A percentile compares a stretch with the other conserved stretches of the same genome.
These are phyloP conservation scores for Lasius fuliginosus DNA, from an alignment of 2,888 invertebrate genomes.

Conservation along the genomic window DNA sequence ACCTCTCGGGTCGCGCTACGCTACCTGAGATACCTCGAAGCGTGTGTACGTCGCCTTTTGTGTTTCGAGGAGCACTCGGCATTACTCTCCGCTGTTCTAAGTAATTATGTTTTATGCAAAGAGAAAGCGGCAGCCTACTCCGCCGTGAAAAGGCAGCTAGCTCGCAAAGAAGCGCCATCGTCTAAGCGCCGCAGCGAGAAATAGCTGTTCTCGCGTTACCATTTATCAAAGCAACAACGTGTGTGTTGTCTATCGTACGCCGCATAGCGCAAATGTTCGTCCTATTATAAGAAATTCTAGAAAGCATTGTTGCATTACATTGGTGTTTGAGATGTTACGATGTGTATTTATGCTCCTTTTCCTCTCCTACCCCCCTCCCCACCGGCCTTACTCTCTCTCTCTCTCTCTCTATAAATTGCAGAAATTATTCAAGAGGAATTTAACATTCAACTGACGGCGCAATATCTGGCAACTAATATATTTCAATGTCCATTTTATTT, in stretches of 20 bases:
- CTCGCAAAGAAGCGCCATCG: constrained; percentile 38
- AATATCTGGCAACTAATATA: not conserved
- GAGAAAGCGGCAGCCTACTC: constrained; percentile 46
- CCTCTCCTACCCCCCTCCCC: too few species aligned
- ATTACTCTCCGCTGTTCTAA: constrained; percentile 23
- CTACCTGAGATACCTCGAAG: constrained; percentile 22
- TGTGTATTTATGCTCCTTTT: not conserved
- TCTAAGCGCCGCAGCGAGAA: constrained; percentile 33
- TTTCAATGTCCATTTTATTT: not conserved
- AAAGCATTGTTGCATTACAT: constrained; percentile 21
- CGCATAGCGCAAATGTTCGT: constrained; percentile 12
- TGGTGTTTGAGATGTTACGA: not conserved
- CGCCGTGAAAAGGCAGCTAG: constrained; percentile 29
- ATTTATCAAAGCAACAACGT: constrained; percentile 50
- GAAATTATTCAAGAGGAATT: not conserved
- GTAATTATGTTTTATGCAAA: constrained; percentile 55
- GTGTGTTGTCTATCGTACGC: constrained; percentile 30
- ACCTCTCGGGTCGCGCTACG: constrained; percentile 19
- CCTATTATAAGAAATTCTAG: constrained; percentile 24
- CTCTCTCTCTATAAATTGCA: not conserved
- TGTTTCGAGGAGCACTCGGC: constrained; percentile 30
- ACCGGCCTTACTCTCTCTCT: not conserved
- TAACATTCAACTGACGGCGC: not conserved
- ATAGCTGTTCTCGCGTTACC: constrained; percentile 42
- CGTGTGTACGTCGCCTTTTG: constrained; percentile 47